These are phyloP conservation scores for Chymomyza procnemis DNA, from an alignment of 2,888 invertebrate species.

Conservation along the genomic window DNA sequence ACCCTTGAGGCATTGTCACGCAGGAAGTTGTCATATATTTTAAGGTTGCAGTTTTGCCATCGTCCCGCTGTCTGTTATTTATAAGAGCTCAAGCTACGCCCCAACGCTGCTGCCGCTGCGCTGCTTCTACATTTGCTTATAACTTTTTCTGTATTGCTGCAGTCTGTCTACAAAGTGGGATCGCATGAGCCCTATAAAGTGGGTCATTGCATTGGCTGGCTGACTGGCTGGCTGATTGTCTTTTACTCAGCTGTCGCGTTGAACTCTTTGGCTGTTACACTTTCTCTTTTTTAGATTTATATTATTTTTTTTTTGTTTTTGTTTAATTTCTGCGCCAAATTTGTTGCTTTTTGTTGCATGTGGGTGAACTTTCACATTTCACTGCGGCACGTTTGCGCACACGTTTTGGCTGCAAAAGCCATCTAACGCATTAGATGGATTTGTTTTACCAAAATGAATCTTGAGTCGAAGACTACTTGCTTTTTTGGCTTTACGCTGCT, in stretches of 20 bases:
- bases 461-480: not conserved
- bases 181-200: constrained; percentile 60
- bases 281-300: constrained; percentile 67
- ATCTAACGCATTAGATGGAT: constrained; percentile 14
- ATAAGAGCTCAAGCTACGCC: not conserved
- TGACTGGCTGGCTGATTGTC: no score
- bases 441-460: not conserved
- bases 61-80: constrained; percentile 25
- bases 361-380: constrained; percentile 76
- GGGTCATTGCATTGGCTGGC: no score
- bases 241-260: constrained; percentile 27
- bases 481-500: constrained; percentile 9
- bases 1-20: constrained; percentile 40
- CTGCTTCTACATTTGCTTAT: not conserved
- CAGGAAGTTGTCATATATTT: constrained; percentile 32
- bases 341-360: constrained; percentile 37
- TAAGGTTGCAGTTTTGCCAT: not conserved
- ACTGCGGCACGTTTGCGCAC: constrained; percentile 59
- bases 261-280: constrained; percentile 54
- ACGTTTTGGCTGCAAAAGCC: constrained; percentile 39
- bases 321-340: constrained; percentile 48
- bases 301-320: no score
- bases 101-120: not conserved
- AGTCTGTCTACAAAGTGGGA: constrained; percentile 1
- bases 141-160: not conserved